Base-by-base conservation (phyloP, 2,888 invertebrate genomes). In the Microdon myrmicae region DNA sequence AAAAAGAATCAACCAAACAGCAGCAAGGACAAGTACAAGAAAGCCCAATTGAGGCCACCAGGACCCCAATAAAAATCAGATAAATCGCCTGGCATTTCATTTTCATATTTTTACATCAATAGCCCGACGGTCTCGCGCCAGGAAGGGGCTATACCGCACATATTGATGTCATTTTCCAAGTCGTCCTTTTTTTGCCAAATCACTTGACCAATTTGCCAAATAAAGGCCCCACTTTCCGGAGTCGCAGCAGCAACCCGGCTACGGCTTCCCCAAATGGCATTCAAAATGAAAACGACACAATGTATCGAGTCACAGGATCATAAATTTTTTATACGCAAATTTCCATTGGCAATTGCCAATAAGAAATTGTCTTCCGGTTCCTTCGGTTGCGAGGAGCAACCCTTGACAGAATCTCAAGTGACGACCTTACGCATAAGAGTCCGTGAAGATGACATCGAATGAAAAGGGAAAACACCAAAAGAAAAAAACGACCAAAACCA, bases 131-230 rank as follows among this genome's bases (percentile, higher is more conserved):
- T 4, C 16, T 10, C 29, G 7, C 10, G 12, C 34, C 14, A 31
- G 20, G 20, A 19, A 13, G 8, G 17, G 6, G 22, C 25, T 34
- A 41, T 22, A 29, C 13, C 8, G 35, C 17, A 20, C 26, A 29
- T 26, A 59, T 41, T 39, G 55, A 29, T 59, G 53, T 69, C 34
- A 32, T 29, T 28, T 19, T 34, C 5, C 19, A 14, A 19, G 16
- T 22, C n/a, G 31, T 13, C 6, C 32, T 47, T 68, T 71, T 75
- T 72, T 72, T 73, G 73, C 71, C 66, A 75, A 77, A 76, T 77
- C 75, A 77, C 73, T 76, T 76, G 76, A 75, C 74, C 77, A 77
- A 76, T 77, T 77, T 76, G 74, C 74, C 75, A 74, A 74, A 73
- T 76, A 59, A 53, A 41, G 17, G 31, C 47, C n/a, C 37, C 41